Evolutionary conservation across 2,888 invertebrate species (phyloP).

Genomic region (Eupithecia vulgata): DNA sequence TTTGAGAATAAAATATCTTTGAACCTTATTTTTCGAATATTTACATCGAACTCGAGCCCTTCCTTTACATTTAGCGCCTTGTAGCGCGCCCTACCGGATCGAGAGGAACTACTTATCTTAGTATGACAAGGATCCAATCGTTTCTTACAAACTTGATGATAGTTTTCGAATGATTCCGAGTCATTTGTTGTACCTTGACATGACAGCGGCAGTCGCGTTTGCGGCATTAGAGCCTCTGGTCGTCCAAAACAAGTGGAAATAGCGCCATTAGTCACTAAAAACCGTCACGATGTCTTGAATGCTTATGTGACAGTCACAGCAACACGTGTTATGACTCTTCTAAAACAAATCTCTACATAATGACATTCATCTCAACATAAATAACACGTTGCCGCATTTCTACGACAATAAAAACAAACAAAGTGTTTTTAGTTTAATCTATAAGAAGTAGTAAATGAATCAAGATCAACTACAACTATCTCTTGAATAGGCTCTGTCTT

Average conservation of each 20-base stretch:
- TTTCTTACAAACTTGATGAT: too few relatives aligned
- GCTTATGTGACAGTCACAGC: not conserved
- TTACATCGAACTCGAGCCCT: too few relatives aligned
- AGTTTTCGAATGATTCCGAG: too few relatives aligned
- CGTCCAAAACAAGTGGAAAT: not conserved
- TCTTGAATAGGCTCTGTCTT: conserved; percentile 2
- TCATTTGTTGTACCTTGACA: too few relatives aligned
- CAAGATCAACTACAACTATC: not conserved
- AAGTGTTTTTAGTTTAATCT: not conserved
- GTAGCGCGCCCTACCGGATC: too few relatives aligned
- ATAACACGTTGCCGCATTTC: not conserved
- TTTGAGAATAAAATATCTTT: too few relatives aligned
- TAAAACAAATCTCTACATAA: not conserved
- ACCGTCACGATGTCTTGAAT: not conserved
- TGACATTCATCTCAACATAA: not conserved
- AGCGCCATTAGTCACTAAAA: not conserved
- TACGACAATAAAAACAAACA: not conserved
- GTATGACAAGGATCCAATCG: too few relatives aligned
- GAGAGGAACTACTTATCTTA: too few relatives aligned
- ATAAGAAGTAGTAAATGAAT: not conserved
- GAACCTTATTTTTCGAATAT: too few relatives aligned
- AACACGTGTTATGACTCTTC: not conserved
- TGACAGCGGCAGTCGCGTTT: too few relatives aligned
- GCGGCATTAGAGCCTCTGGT: too few relatives aligned
- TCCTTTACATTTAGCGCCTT: too few relatives aligned